These are phyloP conservation scores for Limanda limanda DNA, from an alignment of 2,113 vertebrate genomes.

Conservation along the genomic window DNA sequence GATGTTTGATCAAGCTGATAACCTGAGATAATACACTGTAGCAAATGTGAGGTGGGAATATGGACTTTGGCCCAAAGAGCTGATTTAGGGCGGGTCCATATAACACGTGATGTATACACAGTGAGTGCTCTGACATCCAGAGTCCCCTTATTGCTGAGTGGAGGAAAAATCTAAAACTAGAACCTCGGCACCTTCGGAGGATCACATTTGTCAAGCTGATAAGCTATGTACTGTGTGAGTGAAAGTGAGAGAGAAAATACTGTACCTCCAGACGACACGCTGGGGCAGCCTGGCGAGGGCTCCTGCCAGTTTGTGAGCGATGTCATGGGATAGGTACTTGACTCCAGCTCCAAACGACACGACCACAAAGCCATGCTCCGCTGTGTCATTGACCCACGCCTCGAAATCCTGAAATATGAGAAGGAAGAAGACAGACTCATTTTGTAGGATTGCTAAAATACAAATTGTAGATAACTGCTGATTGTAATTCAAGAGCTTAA, in stretches of 20 bases:
- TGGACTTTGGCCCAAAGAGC: conserved; percentile 13
- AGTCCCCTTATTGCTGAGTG: neutral
- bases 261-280: conserved; percentile 96
- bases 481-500: neutral
- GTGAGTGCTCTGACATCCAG: neutral
- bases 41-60: neutral
- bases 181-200: neutral
- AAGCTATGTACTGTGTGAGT: neutral
- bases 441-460: neutral
- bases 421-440: neutral
- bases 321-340: conserved; percentile 96
- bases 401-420: conserved; percentile 87
- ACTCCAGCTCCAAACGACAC: conserved; percentile 98
- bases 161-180: neutral
- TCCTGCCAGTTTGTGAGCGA: conserved; percentile 91
- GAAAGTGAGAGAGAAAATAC: conserved; percentile 6
- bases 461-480: neutral
- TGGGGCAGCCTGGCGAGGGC: conserved; percentile 92
- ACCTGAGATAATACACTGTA: neutral
- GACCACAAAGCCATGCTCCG: conserved; percentile 92
- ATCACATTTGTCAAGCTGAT: conserved; percentile 10
- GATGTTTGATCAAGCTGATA: neutral
- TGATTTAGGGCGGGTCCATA: neutral
- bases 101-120: neutral
- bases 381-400: conserved; percentile 89